Conservation (phyloP, 1,140 invertebrate genomes). For the Carposina sasakii region DNA sequence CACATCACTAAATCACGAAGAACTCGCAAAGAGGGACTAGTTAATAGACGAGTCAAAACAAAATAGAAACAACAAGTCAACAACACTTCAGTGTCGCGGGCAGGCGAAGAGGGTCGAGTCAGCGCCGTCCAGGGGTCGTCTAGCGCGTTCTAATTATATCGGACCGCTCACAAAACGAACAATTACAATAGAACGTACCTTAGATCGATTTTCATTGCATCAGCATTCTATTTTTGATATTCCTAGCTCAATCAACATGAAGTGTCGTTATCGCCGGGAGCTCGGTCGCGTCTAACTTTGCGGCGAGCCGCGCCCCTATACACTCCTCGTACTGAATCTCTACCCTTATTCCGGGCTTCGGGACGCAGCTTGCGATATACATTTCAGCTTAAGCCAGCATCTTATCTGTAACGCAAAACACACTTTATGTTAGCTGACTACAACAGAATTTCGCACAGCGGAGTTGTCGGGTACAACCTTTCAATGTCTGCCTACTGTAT, state of each 20-base stretch:
- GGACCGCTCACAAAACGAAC: conserved; percentile 17
- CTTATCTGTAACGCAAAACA: conserved; percentile 9
- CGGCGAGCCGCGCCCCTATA: conserved; percentile 71
- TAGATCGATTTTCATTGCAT: not conserved
- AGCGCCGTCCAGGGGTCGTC: conserved; percentile 48
- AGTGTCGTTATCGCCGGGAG: conserved; percentile 59
- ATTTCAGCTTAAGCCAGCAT: conserved; percentile 32
- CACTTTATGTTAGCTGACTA: conserved; percentile 11
- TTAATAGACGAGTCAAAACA: conserved; percentile 41
- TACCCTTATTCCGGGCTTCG: conserved; percentile 70
- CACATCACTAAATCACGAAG: conserved; percentile 17
- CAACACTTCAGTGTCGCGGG: conserved; percentile 56
- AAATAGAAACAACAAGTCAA: conserved; percentile 62
- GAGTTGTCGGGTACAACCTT: conserved; percentile 32
- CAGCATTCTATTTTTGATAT: conserved; percentile 36
- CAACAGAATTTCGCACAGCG: conserved; percentile 22
- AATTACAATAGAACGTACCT: conserved; percentile 34
- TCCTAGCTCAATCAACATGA: conserved; percentile 40
- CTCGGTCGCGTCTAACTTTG: conserved; percentile 70
- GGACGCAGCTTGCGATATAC: conserved; percentile 40
- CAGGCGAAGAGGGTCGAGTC: conserved; percentile 34
- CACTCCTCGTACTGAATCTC: conserved; percentile 71
- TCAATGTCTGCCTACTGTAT: conserved; percentile 49
- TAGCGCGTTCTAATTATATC: conserved; percentile 52
- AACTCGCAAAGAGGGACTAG: conserved; percentile 22